A percentile compares a stretch with the other conserved stretches of the same genome.
phyloP scores from a whole-genome alignment of 1,140 invertebrate species.

The Nasonia longicornis region DNA sequence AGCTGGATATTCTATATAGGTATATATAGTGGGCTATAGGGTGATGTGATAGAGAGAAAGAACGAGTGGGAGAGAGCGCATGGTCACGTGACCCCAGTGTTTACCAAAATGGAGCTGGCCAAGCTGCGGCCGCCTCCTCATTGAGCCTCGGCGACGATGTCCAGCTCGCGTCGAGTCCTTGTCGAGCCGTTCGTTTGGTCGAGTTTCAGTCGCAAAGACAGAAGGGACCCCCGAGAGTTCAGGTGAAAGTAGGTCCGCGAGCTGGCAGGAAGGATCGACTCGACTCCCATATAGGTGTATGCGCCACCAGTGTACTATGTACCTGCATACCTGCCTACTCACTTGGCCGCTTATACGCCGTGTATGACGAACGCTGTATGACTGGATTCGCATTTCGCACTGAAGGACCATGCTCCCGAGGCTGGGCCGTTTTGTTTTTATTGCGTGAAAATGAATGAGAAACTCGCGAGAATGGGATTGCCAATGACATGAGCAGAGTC shows the following conservation, averaged over 20 bases:
- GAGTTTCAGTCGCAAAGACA: neutral
- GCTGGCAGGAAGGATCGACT: neutral
- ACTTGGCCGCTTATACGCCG: too few relatives aligned
- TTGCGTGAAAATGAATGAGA: too few relatives aligned
- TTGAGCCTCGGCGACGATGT: neutral
- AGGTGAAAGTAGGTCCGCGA: neutral
- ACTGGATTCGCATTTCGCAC: too few relatives aligned
- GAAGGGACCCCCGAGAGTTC: neutral
- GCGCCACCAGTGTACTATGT: neutral
- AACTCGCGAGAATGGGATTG: neutral
- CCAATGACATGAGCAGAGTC: neutral
- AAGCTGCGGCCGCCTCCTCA: neutral
- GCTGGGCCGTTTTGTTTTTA: too few relatives aligned
- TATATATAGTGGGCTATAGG: neutral
- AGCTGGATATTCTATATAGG: neutral
- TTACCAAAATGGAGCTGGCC: slow-evolving; percentile 65
- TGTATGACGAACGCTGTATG: neutral
- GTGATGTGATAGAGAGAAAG: neutral
- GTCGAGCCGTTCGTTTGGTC: neutral
- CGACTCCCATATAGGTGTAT: neutral
- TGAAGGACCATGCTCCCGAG: too few relatives aligned
- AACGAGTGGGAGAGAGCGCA: slow-evolving; percentile 45
- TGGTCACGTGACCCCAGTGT: slow-evolving; percentile 65
- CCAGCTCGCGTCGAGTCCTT: neutral
- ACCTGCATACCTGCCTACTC: too few relatives aligned